Conservation (phyloP, 1,140 invertebrate genomes). For the Papilio xuthus region DNA sequence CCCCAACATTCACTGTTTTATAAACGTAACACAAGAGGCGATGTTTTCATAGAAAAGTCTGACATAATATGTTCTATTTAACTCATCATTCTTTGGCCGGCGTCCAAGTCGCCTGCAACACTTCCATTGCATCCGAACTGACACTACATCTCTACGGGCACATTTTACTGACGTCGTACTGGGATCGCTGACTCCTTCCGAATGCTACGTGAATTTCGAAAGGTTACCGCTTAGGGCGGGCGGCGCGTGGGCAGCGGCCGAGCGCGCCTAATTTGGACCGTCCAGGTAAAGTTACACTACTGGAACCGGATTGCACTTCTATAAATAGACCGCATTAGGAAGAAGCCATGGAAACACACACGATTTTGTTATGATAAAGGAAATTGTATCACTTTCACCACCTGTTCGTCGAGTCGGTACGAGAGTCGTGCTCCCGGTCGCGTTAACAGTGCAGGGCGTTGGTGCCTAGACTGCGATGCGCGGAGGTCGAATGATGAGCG, state of each 20-base stretch:
- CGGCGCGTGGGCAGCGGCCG: constrained; percentile 60
- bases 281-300: constrained; percentile 79
- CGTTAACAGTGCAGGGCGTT: constrained; percentile 74
- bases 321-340: constrained; percentile 73
- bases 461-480: constrained; percentile 77
- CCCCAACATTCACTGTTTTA: constrained; percentile 10
- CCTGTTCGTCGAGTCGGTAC: constrained; percentile 81
- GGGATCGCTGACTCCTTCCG: constrained; percentile 56
- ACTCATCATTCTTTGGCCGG: constrained; percentile 66
- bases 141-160: constrained; percentile 71
- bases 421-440: constrained; percentile 75
- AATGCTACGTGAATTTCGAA: constrained; percentile 51
- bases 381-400: constrained; percentile 71
- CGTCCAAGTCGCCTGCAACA: constrained; percentile 74
- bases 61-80: constrained; percentile 66
- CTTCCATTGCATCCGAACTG: constrained; percentile 65
- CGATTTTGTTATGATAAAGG: constrained; percentile 51
- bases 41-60: constrained; percentile 54
- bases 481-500: constrained; percentile 80
- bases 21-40: constrained; percentile 17
- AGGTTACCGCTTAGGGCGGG: constrained; percentile 54
- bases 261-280: constrained; percentile 79
- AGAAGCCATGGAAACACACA: constrained; percentile 66
- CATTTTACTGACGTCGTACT: constrained; percentile 57
- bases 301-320: constrained; percentile 71